phyloP scores from a whole-genome alignment of 2,113 vertebrate species.

The Azemiops feae region DNA sequence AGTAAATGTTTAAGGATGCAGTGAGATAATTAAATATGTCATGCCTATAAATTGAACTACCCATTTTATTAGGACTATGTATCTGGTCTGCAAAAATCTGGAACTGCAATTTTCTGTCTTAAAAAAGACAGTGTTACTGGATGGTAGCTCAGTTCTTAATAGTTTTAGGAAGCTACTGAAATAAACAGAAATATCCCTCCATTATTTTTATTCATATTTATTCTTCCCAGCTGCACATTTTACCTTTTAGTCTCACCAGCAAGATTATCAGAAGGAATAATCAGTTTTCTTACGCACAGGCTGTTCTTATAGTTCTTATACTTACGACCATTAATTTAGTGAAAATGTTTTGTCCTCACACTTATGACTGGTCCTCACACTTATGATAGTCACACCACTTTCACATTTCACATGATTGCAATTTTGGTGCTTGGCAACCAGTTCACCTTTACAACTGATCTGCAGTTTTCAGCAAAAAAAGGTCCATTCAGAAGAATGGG shows the following conservation, averaged over 20 bases:
- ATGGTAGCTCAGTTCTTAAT: neutral
- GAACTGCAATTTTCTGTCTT: neutral
- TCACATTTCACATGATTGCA: neutral
- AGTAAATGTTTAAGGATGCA: neutral
- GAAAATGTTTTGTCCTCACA: neutral
- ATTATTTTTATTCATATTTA: conserved; percentile 13
- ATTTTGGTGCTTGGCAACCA: neutral
- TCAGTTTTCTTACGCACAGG: neutral
- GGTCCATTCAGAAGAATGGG: neutral
- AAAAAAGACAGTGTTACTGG: neutral
- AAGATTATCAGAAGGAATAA: neutral
- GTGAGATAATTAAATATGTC: neutral
- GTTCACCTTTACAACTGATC: neutral
- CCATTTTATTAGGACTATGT: neutral
- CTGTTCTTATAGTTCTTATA: neutral
- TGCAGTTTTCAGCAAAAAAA: neutral
- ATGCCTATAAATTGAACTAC: conserved; percentile 4
- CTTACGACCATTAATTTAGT: neutral
- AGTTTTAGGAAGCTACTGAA: conserved; percentile 14
- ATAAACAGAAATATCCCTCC: neutral
- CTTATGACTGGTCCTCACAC: neutral
- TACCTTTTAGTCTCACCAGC: neutral
- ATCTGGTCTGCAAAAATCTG: neutral
- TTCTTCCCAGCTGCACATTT: conserved; percentile 5
- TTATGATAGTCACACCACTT: neutral